Evolutionary conservation across 2,888 invertebrate species (phyloP), one percentile per base, ranked within the genome.

Genomic region (Spialia ferax): DNA sequence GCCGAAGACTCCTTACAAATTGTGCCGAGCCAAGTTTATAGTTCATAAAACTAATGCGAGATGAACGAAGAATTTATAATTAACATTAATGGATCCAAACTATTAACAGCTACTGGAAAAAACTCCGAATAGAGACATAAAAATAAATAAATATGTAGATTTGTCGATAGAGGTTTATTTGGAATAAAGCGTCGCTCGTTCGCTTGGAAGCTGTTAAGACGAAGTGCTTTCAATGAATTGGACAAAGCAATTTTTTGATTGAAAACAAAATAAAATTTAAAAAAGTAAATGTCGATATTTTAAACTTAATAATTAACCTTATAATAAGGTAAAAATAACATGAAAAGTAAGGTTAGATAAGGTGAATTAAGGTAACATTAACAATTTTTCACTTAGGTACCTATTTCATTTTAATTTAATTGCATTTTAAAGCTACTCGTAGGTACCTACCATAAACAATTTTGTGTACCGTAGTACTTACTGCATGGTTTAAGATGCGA

Each of bases 31-130:
- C 79, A 71, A 75, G 79, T 88, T 89, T 85, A 91, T 88, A 85
- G 87, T 79, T 86, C 85, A 88, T 92, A 90, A 93, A 91, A 89
- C 86, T 87, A 91, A 92, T 88, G 86, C 77, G 83, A 90, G 89
- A 91, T 90, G 88, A 88, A 84, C 80, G 76, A 77, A 83, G 89
- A 87, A 89, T 91, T 82, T 88, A 89, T 91, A 93, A 92, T 92
- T 90, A 89, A 87, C 91, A 85, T 88, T 91, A 92, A 92, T 91
- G 91, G 88, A 81, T 85, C 84, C 81, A 83, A 88, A 91, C 92
- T 93, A 91, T 91, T 92, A 91, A 90, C 86, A 76, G 93, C 92
- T 93, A 93, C 93, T 91, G 92, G 91, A 91, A 67, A 91, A 88
- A 84, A 86, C 85, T 83, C 80, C 84, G 88, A 86, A 93, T 93